Conservation (phyloP, 2,888 invertebrate genomes). For the Cephus sareptanus region DNA sequence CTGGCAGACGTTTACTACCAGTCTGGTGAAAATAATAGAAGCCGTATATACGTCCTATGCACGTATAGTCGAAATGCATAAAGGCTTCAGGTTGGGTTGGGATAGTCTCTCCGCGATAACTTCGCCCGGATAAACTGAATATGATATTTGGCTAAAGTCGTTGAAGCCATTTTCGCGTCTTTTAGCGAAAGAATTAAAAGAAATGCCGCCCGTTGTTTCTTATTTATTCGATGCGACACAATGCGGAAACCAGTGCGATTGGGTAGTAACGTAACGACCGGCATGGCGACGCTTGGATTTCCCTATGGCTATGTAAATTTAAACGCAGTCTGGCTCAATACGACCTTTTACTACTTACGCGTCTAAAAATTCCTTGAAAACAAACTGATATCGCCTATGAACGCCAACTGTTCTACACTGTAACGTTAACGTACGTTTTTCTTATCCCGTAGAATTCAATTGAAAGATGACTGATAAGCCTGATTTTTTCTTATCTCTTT, state of each 20-base stretch:
- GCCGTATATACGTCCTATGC: too few relatives aligned
- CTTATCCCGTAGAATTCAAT: too few relatives aligned
- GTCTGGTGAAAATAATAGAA: neutral
- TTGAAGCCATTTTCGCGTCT: neutral
- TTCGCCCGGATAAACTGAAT: neutral
- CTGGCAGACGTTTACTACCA: neutral
- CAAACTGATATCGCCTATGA: neutral
- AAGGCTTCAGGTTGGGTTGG: neutral
- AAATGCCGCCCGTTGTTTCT: constrained; percentile 3
- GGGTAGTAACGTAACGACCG: constrained; percentile 1
- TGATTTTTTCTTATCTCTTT: too few relatives aligned
- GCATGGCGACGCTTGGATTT: neutral
- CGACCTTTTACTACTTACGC: neutral
- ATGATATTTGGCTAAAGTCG: constrained; percentile 16
- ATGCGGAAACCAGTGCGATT: constrained; percentile 13
- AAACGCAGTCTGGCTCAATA: neutral
- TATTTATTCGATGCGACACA: constrained; percentile 19
- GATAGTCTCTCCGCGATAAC: neutral
- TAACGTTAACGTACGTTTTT: too few relatives aligned
- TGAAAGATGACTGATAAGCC: too few relatives aligned
- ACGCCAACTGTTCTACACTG: neutral
- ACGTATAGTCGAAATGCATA: neutral
- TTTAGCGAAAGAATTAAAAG: constrained; percentile 13
- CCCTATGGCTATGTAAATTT: neutral
- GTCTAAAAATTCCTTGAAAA: neutral